phyloP scores from a whole-genome alignment of 1,140 invertebrate species.

The Centruroides sculpturatus region DNA sequence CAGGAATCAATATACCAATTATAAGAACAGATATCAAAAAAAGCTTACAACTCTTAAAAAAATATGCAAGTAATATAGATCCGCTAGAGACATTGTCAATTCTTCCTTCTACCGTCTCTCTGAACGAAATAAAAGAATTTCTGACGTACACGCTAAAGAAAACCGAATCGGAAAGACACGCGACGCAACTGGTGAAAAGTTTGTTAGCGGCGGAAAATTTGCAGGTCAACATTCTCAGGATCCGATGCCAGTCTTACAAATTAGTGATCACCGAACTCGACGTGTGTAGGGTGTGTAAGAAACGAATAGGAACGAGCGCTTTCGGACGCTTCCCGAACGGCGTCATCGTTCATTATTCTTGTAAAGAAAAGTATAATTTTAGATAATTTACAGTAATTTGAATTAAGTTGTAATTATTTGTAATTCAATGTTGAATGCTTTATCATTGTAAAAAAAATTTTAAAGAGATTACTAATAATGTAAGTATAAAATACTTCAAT shows the following conservation, averaged over 20 bases:
- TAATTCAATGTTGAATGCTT: no score
- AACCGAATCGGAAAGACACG: conserved; percentile 13
- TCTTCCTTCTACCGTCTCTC: conserved; percentile 7
- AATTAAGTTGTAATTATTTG: no score
- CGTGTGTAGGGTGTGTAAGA: conserved; percentile 79
- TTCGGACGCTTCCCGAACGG: conserved; percentile 84
- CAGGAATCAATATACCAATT: conserved; percentile 17
- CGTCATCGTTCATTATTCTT: conserved; percentile 81
- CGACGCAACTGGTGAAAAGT: conserved; percentile 15
- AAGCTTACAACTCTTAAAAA: conserved; percentile 60
- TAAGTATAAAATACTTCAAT: no score
- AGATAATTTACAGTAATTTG: no score
- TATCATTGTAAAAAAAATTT: no score
- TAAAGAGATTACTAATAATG: no score
- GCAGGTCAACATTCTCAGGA: conserved; percentile 59
- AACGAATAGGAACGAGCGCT: conserved; percentile 78
- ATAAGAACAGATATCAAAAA: conserved; percentile 55
- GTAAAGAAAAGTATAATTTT: conserved; percentile 30
- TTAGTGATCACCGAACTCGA: conserved; percentile 71
- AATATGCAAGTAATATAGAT: conserved; percentile 66
- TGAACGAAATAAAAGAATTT: conserved; percentile 10
- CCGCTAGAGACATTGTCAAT: conserved; percentile 43
- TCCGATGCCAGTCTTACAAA: conserved; percentile 61
- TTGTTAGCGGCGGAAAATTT: conserved; percentile 17
- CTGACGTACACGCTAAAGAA: conserved; percentile 11